phyloP scores from a whole-genome alignment of 2,113 vertebrate species.

The Heloderma charlesbogerti region DNA sequence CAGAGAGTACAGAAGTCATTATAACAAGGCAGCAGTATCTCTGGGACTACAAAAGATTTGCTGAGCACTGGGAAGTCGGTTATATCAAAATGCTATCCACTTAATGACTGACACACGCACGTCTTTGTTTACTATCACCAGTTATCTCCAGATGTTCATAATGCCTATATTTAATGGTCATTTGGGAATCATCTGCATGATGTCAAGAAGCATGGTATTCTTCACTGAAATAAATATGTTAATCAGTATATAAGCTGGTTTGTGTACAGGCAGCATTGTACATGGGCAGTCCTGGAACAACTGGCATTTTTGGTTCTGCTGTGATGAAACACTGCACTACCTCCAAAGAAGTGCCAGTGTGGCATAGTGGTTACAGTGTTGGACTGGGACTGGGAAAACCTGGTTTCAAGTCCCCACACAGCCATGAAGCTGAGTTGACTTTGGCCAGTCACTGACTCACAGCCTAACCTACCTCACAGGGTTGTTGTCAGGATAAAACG shows the following conservation, averaged over 20 bases:
- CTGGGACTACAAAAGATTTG: slow-evolving; percentile 13
- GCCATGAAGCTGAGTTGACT: no score
- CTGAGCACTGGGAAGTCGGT: neutral
- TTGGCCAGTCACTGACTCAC: no score
- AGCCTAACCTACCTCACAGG: no score
- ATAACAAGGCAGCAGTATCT: neutral
- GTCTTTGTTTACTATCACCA: neutral
- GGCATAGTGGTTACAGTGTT: no score
- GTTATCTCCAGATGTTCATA: slow-evolving; percentile 39
- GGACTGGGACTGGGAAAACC: no score
- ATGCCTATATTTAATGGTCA: slow-evolving; percentile 19
- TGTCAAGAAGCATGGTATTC: slow-evolving; percentile 25
- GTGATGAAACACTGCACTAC: neutral
- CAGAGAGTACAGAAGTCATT: rapidly evolving
- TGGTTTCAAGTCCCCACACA: no score
- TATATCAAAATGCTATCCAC: slow-evolving; percentile 40
- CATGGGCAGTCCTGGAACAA: neutral
- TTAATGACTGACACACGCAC: slow-evolving; percentile 36
- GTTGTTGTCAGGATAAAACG: no score
- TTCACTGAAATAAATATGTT: neutral
- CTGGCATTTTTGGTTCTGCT: neutral
- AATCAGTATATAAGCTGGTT: neutral
- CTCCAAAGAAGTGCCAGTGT: neutral
- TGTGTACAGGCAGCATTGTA: neutral
- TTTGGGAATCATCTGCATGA: rapidly evolving